phyloP scores from a whole-genome alignment of 2,113 vertebrate genomes.

The Diphyllodes magnificus region DNA sequence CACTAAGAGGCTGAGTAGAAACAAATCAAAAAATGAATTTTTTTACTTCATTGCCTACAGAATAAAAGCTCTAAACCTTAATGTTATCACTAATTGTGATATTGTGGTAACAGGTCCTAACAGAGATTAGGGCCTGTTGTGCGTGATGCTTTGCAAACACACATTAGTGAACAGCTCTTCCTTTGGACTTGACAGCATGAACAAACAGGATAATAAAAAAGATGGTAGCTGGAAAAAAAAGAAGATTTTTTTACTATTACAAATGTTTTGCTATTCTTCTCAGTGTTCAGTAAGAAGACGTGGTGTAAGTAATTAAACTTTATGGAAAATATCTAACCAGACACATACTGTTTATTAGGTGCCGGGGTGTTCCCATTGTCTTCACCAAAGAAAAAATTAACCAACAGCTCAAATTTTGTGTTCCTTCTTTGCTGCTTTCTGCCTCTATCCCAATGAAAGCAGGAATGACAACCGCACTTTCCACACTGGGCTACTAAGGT shows the following conservation, averaged over 20 bases:
- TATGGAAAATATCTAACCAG: neutral
- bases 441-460: neutral
- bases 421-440: neutral
- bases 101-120: neutral
- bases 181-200: neutral
- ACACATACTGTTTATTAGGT: neutral
- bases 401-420: neutral
- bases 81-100: rapidly evolving
- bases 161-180: neutral
- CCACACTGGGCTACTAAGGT: neutral
- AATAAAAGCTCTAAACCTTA: neutral
- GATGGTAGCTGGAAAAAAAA: neutral
- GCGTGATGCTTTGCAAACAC: neutral
- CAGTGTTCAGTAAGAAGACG: neutral
- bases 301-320: neutral
- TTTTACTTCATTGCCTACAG: neutral
- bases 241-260: neutral
- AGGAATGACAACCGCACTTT: neutral
- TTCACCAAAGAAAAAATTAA: neutral
- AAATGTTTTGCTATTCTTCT: neutral
- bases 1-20: neutral
- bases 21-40: neutral
- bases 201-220: neutral
- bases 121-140: too few species aligned
- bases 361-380: neutral